Percentiles rank a stretch among this genome's conserved stretches.
These are phyloP conservation scores for Auanema sp. DNA, from an alignment of 2,888 invertebrate genomes.

Conservation along the genomic window DNA sequence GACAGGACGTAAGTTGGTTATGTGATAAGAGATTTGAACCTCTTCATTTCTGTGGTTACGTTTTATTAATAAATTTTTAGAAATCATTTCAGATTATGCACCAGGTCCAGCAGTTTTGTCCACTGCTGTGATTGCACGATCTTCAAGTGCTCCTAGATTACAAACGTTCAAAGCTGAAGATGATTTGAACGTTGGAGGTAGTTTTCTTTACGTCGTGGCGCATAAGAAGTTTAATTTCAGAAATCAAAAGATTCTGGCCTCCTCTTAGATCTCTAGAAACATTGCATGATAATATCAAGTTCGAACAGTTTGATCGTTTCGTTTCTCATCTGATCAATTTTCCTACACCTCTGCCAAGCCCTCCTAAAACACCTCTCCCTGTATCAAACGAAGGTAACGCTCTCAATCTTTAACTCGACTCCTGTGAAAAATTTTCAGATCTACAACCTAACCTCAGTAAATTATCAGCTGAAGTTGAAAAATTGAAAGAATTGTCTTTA, in stretches of 20 bases:
- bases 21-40: not conserved
- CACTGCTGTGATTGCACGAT: slow-evolving; percentile 66
- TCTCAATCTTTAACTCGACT: not conserved
- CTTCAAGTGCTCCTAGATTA: slow-evolving; percentile 65
- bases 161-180: slow-evolving; percentile 60
- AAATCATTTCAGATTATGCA: slow-evolving; percentile 22
- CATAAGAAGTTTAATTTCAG: slow-evolving; percentile 26
- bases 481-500: slow-evolving; percentile 12
- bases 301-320: slow-evolving; percentile 41
- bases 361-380: slow-evolving; percentile 42
- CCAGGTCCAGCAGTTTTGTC: slow-evolving; percentile 59
- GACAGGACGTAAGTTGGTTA: slow-evolving; percentile 39
- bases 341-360: slow-evolving; percentile 38
- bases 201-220: not conserved
- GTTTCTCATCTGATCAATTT: slow-evolving; percentile 29
- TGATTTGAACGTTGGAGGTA: slow-evolving; percentile 53
- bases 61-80: slow-evolving; percentile 2
- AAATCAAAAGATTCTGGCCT: slow-evolving; percentile 74
- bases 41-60: not conserved
- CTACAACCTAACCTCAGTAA: slow-evolving; percentile 5
- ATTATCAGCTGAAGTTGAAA: slow-evolving; percentile 11
- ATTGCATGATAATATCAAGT: slow-evolving; percentile 76
- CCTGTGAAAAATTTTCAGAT: not conserved
- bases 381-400: slow-evolving; percentile 5
- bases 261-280: slow-evolving; percentile 95